Evolutionary conservation across 1,140 invertebrate species (phyloP).

Genomic region (Littorina saxatilis): DNA sequence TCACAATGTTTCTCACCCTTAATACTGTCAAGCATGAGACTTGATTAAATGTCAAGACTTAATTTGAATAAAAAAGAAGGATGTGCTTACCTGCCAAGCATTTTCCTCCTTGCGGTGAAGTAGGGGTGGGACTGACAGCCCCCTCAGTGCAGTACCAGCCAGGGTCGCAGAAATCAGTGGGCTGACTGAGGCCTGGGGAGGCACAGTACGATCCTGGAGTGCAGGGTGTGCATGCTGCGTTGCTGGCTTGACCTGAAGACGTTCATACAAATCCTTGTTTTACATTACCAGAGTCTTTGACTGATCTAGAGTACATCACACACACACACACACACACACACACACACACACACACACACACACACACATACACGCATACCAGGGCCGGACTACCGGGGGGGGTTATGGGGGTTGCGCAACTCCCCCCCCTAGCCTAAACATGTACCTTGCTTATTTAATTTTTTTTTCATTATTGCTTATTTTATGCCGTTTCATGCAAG

Average conservation of each 20-base stretch:
- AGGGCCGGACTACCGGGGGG: too few species aligned
- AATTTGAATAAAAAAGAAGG: not conserved
- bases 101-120: constrained; percentile 65
- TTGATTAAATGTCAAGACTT: too few species aligned
- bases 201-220: constrained; percentile 70
- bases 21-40: too few species aligned
- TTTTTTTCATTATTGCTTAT: too few species aligned
- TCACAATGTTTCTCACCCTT: too few species aligned
- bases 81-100: constrained; percentile 62
- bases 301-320: not conserved
- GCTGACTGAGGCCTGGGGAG: constrained; percentile 59
- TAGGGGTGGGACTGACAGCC: constrained; percentile 62
- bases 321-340: not conserved
- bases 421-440: too few species aligned
- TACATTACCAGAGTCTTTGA: not conserved
- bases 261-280: not conserved
- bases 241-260: constrained; percentile 60
- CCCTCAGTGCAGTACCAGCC: constrained; percentile 72
- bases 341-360: constrained; percentile 3
- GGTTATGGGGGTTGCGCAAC: too few species aligned
- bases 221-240: constrained; percentile 62
- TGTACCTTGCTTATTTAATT: too few species aligned
- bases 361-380: not conserved
- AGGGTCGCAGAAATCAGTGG: constrained; percentile 66
- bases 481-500: too few species aligned